phyloP scores from a whole-genome alignment of 2,113 vertebrate species.

The Pseudolaguvia tuberculata region DNA sequence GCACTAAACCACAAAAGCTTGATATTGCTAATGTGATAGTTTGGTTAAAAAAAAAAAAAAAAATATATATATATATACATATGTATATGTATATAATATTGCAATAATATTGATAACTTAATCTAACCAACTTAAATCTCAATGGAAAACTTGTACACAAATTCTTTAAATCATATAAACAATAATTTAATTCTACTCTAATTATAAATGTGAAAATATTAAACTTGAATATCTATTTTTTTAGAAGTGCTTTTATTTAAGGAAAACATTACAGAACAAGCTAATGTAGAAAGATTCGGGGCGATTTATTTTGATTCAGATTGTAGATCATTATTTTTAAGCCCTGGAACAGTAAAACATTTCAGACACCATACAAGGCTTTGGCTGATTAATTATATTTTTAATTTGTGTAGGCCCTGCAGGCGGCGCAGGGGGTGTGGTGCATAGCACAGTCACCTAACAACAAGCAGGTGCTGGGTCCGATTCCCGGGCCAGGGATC shows the following conservation, averaged over 20 bases:
- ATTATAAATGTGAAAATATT: slow-evolving; percentile 5
- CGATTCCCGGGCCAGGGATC: too few relatives aligned
- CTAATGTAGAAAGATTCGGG: background rate
- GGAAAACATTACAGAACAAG: background rate
- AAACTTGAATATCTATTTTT: background rate
- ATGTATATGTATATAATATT: background rate
- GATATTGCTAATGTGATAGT: background rate
- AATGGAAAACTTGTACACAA: background rate
- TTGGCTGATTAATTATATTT: background rate
- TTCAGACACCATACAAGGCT: slow-evolving; percentile 11
- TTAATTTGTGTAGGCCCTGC: too few relatives aligned
- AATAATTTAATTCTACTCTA: slow-evolving; percentile 16
- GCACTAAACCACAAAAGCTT: background rate
- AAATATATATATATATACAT: too few relatives aligned
- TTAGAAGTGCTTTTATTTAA: background rate
- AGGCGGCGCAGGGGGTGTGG: too few relatives aligned
- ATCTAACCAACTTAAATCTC: background rate
- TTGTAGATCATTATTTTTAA: background rate
- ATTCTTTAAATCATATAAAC: background rate
- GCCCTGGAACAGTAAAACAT: background rate
- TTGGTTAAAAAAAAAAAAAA: background rate
- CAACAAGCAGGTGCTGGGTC: too few relatives aligned
- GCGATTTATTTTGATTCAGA: background rate
- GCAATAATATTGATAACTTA: background rate
- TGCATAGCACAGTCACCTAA: too few relatives aligned